These are phyloP conservation scores for Anguilla rostrata DNA, from an alignment of 2,113 vertebrate genomes.

Conservation along the genomic window DNA sequence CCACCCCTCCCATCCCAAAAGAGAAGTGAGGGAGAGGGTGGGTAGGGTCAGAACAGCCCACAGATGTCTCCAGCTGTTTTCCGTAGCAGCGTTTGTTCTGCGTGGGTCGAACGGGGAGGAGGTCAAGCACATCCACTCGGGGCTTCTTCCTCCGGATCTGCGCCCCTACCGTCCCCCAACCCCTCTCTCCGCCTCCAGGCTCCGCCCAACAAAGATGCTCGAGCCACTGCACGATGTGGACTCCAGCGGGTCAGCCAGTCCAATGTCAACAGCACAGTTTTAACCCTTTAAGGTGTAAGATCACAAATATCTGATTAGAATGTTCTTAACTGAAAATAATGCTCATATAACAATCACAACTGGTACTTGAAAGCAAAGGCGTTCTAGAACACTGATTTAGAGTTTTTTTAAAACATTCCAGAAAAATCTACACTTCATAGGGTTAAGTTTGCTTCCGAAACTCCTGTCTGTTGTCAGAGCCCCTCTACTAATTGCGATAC, in stretches of 20 bases:
- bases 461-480: background rate
- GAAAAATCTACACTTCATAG: too few relatives aligned
- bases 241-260: background rate
- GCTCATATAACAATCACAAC: too few relatives aligned
- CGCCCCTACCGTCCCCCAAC: background rate
- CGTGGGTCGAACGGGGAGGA: background rate
- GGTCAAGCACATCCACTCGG: slow-evolving; percentile 5
- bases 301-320: too few relatives aligned
- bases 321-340: too few relatives aligned
- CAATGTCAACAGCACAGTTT: background rate
- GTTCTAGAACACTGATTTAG: too few relatives aligned
- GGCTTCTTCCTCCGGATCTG: background rate
- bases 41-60: background rate
- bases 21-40: background rate
- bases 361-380: too few relatives aligned
- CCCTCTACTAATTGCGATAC: background rate
- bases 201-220: background rate
- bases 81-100: background rate
- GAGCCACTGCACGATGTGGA: background rate
- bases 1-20: background rate
- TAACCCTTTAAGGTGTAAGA: background rate
- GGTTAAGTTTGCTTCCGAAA: background rate
- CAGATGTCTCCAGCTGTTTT: slow-evolving; percentile 19
- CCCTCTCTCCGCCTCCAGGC: background rate
- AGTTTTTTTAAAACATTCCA: too few relatives aligned